Evolutionary conservation across 2,113 vertebrate species (phyloP).

Genomic region (Chroicocephalus ridibundus): DNA sequence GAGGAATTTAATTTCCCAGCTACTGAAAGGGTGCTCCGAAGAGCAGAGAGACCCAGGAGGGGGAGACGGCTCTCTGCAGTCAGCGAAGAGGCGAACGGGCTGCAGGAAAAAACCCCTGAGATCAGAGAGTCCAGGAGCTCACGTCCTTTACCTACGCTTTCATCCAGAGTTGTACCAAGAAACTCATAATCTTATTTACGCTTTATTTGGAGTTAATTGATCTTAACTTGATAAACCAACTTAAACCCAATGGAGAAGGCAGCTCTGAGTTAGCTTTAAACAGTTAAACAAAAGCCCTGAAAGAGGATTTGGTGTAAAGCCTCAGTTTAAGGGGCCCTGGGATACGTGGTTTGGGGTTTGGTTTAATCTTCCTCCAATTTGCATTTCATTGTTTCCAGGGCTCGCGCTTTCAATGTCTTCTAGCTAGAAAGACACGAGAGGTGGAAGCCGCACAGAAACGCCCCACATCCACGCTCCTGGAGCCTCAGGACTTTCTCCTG

Average conservation of each 20-base stretch:
- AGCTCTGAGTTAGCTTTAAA: background rate
- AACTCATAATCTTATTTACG: background rate
- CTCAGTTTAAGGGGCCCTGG: background rate
- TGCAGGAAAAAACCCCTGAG: background rate
- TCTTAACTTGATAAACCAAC: background rate
- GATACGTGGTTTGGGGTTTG: background rate
- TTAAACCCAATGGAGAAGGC: background rate
- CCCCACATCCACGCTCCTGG: background rate
- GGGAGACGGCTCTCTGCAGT: background rate
- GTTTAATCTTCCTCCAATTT: background rate
- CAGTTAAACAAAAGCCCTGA: background rate
- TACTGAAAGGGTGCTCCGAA: background rate
- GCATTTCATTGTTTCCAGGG: background rate
- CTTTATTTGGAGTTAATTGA: background rate
- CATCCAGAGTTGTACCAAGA: background rate
- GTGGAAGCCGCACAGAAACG: background rate
- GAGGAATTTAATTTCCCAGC: background rate
- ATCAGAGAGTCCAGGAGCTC: rapidly evolving
- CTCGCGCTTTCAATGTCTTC: rapidly evolving
- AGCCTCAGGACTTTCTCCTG: background rate
- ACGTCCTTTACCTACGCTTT: rapidly evolving
- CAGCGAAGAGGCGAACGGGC: background rate
- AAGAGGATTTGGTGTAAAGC: too few species aligned
- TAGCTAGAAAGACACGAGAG: background rate
- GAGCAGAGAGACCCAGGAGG: background rate